Percentiles rank a stretch among this genome's conserved stretches.
Conservation (phyloP, 2,888 invertebrate species). For the Ctena decussata region DNA sequence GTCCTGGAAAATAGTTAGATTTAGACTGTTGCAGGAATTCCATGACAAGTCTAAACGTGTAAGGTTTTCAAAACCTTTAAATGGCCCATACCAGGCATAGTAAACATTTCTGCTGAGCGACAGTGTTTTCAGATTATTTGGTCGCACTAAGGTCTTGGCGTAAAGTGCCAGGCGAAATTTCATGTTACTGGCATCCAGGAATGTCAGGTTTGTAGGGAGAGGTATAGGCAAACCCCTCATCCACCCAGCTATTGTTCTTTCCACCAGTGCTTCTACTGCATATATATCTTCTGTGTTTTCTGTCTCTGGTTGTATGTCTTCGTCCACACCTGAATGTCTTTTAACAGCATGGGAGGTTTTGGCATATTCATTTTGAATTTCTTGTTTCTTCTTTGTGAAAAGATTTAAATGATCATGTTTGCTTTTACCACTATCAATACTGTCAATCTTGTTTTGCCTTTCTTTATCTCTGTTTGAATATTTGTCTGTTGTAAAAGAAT, state of each 20-base stretch:
- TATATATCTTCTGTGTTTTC: not conserved
- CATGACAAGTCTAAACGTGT: constrained; percentile 30
- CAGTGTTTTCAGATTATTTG: constrained; percentile 33
- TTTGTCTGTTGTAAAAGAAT: no score
- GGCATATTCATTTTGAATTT: not conserved
- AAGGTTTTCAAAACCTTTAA: constrained; percentile 21
- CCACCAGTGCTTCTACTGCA: not conserved
- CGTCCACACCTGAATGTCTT: not conserved
- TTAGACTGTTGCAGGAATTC: constrained; percentile 38
- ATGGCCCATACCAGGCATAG: constrained; percentile 37
- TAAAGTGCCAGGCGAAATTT: not conserved
- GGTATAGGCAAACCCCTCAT: not conserved
- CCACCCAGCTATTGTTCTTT: not conserved
- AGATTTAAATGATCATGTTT: not conserved
- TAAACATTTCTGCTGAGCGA: constrained; percentile 28
- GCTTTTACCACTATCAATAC: not conserved
- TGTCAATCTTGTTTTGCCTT: not conserved
- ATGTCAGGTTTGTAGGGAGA: not conserved
- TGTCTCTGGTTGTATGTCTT: not conserved
- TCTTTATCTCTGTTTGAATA: no score
- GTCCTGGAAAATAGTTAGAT: constrained; percentile 10
- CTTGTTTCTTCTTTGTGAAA: not conserved
- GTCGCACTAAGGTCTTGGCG: not conserved
- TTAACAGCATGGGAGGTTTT: not conserved
- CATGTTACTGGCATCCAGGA: not conserved